Conservation (phyloP, 2,113 vertebrate genomes). For the Etia nguti region DNA sequence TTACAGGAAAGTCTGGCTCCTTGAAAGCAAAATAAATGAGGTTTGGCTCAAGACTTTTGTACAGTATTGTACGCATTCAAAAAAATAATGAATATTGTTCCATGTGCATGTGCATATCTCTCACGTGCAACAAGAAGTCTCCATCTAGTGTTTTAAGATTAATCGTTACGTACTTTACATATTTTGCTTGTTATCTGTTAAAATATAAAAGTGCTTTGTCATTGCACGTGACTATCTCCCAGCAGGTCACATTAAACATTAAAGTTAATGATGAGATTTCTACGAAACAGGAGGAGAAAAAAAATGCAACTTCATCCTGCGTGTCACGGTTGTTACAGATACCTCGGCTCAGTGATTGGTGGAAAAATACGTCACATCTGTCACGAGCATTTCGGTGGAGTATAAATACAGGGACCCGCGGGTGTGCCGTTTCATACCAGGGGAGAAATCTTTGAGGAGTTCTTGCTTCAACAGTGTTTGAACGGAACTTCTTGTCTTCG, state of each 20-base stretch:
- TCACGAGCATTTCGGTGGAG: background rate
- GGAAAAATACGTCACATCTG: accelerated
- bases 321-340: accelerated
- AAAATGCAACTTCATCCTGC: background rate
- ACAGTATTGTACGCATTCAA: no score
- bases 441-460: constrained; percentile 8
- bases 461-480: constrained; percentile 88
- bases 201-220: background rate
- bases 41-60: no score
- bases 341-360: background rate
- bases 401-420: accelerated
- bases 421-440: background rate
- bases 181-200: background rate
- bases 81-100: no score
- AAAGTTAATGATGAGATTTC: background rate
- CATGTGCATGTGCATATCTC: no score
- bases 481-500: constrained; percentile 69
- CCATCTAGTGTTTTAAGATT: background rate
- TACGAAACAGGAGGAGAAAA: background rate
- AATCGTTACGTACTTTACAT: background rate
- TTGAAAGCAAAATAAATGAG: no score
- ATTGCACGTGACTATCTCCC: background rate
- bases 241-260: background rate
- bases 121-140: no score
- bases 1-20: no score